Evolutionary conservation across 2,888 invertebrate genomes (phyloP).

Genomic region (Orthosia gothica): DNA sequence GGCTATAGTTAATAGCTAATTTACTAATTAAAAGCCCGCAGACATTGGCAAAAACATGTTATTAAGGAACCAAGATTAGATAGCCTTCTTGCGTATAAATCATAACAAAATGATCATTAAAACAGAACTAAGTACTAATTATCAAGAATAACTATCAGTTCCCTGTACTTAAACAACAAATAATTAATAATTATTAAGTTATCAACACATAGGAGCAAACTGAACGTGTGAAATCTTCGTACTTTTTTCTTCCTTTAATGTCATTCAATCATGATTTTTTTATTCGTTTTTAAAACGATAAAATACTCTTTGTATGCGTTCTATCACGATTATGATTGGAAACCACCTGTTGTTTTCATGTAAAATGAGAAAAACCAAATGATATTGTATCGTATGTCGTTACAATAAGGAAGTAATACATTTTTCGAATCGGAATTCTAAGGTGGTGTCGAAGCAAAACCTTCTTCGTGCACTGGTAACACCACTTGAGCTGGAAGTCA

Average conservation of each 20-base stretch:
- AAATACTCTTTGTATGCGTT: constrained; percentile 78
- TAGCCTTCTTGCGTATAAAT: constrained; percentile 26
- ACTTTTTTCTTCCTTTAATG: constrained; percentile 67
- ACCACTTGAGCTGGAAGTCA: constrained; percentile 68
- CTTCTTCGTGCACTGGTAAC: constrained; percentile 78
- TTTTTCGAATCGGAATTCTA: constrained; percentile 21
- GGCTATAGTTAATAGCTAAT: constrained; percentile 3
- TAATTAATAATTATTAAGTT: constrained; percentile 62
- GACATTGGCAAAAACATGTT: constrained; percentile 36
- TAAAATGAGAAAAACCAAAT: not conserved
- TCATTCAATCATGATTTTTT: constrained; percentile 80
- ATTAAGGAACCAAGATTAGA: constrained; percentile 17
- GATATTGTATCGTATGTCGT: constrained; percentile 36
- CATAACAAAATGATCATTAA: constrained; percentile 15
- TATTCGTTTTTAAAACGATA: constrained; percentile 76
- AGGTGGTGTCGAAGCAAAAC: constrained; percentile 68
- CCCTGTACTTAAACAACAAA: constrained; percentile 28
- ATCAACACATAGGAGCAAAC: constrained; percentile 56
- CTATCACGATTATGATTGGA: constrained; percentile 77
- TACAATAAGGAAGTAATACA: constrained; percentile 35
- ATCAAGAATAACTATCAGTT: constrained; percentile 16
- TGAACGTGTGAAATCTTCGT: constrained; percentile 74
- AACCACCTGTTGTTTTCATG: constrained; percentile 55
- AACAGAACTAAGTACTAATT: not conserved
- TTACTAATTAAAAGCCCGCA: not conserved